Conservation (phyloP, 2,888 invertebrate species). For the Ischnura elegans region DNA sequence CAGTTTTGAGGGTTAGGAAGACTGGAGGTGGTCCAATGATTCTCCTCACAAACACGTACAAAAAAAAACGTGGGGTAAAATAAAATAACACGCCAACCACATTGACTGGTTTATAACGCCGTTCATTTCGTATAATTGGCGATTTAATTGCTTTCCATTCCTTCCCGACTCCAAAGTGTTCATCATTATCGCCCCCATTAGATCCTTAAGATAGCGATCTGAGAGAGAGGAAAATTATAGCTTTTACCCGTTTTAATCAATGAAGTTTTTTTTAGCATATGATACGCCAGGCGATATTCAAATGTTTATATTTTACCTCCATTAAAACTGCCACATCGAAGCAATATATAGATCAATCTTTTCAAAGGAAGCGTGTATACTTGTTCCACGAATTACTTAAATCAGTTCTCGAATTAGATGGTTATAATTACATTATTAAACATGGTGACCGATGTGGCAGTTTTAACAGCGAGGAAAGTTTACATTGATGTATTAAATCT, state of each 20-base stretch:
- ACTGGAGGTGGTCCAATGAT: background rate
- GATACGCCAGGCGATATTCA: background rate
- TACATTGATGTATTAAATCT: background rate
- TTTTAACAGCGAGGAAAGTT: background rate
- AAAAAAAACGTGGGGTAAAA: background rate
- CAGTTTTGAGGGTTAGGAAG: background rate
- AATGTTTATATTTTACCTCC: constrained; percentile 7
- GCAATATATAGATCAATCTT: background rate
- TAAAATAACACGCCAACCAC: background rate
- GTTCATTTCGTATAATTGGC: constrained; percentile 7
- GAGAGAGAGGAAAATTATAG: background rate
- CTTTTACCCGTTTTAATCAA: background rate
- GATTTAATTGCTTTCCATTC: background rate
- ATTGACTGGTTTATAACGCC: constrained; percentile 14
- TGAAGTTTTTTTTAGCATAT: background rate
- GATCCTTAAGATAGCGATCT: background rate
- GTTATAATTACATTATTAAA: background rate
- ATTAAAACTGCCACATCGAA: background rate
- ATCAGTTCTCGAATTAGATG: background rate
- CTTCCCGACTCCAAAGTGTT: background rate
- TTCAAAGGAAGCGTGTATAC: background rate
- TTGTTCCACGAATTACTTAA: background rate
- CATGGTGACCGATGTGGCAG: background rate
- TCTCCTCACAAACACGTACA: background rate
- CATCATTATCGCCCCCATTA: constrained; percentile 10